Evolutionary conservation across 2,888 invertebrate genomes (phyloP), one percentile per base, ranked within the genome.

Genomic region (Phytoseiulus persimilis): DNA sequence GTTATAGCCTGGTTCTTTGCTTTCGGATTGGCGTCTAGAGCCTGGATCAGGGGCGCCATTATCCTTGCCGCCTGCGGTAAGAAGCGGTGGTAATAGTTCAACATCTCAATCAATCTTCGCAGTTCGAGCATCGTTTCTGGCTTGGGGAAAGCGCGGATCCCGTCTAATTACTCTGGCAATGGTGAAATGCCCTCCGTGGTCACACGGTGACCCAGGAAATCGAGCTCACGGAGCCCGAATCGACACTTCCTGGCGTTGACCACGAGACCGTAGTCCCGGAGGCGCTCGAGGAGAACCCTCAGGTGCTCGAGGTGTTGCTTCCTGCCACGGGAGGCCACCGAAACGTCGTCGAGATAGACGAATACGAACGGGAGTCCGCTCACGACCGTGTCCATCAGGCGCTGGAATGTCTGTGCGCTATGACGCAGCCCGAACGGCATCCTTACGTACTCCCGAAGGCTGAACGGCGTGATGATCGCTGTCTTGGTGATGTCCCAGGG

Each of bases 371-470:
- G 31, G 6, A 93, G 92, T 32, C 92, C 92, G 0, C 92, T 89
- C 28, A 90, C 46, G n/a, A 91, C 90, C 31, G 91, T 91, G 87
- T 93, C 92, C 23, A 93, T 92, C 83, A 93, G 93, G 6, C 92
- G 91, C 90, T 93, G 92, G 91, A 93, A 93, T 0, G 92, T 92
- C 90, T 93, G 92, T 0, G 92, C 92, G 0, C 93, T 92, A 90
- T 93, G 93, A 0, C 92, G 89, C 0, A 93, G 91, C 0, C 93
- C 93, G 39, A 93, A 93, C 45, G 91, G 89, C 92, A 92, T 93
- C 0, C 90, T 90, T 0, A 91, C 90, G 90, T 92, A 93, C 90
- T 93, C 92, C 90, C 92, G 93, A 5, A 93, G 90, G 3, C 92
- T 92, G 90, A 92, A 92, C 0, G 92, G 92, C 1, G 93, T 93